Evolutionary conservation across 2,113 vertebrate species (phyloP), one percentile per base, ranked within the genome.

Genomic region (Camarhynchus parvulus): DNA sequence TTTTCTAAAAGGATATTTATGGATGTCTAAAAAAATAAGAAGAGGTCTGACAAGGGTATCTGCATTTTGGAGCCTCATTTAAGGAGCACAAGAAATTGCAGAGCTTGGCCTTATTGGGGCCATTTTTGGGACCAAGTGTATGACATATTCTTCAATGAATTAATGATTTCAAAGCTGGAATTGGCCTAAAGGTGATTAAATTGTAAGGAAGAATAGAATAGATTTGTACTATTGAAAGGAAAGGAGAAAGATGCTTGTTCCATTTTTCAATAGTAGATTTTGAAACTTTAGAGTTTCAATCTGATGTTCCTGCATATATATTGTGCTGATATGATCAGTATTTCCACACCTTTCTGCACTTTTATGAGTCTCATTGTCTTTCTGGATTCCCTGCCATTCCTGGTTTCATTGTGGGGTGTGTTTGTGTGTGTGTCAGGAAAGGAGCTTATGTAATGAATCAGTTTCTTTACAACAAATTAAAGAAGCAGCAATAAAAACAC

Each of bases 131-230:
- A 52, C 7, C 5, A 37, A 27, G 22, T 24, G 10, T 77, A 73
- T 4, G 7, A 25, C 13, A 61, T 23, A 28, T 75, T 17, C 59
- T 64, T 39, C 25, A 41, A 31, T 11, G 5, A 31, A 39, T 63
- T 66, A 50, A 74, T 61, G 27, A 76, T 82, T 82, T 94, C 37
- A 76, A 89, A 89, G 37, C 31, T 82, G 39, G 6, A 77, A 67
- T 70, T 81, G 19, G 39, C 30, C 52, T 81, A 55, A 83, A 83
- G 13, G 7, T 90, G 30, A 52, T 74, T 67, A 55, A 83, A 35
- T 50, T 70, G 5, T 24, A 92, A 94, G 44, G 35, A 86, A 75
- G 49, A 61, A 33, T 47, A 31, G 3, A 14, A 49, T 44, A 13
- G 7, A 24, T 84, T 80, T 66, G 1, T 70, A 47, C 11, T 52